Evolutionary conservation across 2,113 vertebrate species (phyloP), one percentile per base, ranked within the genome.

Genomic region (Sardina pilchardus): DNA sequence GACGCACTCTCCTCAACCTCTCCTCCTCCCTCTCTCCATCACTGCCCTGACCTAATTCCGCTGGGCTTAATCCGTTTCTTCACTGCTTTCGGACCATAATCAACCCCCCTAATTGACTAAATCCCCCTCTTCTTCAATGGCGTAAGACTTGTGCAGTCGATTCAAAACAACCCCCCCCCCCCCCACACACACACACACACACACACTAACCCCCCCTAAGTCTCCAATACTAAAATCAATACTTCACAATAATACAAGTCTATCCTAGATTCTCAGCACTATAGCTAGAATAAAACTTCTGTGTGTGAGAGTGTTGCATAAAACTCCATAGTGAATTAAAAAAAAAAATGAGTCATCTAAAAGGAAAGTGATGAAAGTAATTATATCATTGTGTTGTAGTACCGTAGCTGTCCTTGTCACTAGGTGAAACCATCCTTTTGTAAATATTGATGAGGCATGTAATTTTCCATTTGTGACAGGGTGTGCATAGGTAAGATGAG

Each of bases 11-110:
- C 24, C 39, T n/a, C 48, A 56, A 9, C 36, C 48, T 81, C 8
- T 48, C 81, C 39, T 10, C 26, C 44, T 26, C 36, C 56, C 85
- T 43, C 10, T 84, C 87, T 85, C 78, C 91, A 88, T 89, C 91
- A 88, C 90, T 91, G 91, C 92, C 93, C 91, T 94, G 94, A 94
- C 95, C 95, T 93, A 94, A 95, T 94, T 95, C 95, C 89, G 89
- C 67, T 82, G 39, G 48, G 85, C 94, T 93, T 95, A 95, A 95
- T 95, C 95, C 91, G 83, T 88, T 92, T 83, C 88, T 90, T 71
- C 90, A 90, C 67, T 82, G 91, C 92, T 92, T 92, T 91, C 90
- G 88, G 93, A 92, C 88, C 93, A 93, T 93, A 93, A 93, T 92
- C 92, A 93, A 88, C 90, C 86, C 71, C 14, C 86, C 93, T 95